phyloP scores from a whole-genome alignment of 2,113 vertebrate species.

The Ahaetulla prasina region DNA sequence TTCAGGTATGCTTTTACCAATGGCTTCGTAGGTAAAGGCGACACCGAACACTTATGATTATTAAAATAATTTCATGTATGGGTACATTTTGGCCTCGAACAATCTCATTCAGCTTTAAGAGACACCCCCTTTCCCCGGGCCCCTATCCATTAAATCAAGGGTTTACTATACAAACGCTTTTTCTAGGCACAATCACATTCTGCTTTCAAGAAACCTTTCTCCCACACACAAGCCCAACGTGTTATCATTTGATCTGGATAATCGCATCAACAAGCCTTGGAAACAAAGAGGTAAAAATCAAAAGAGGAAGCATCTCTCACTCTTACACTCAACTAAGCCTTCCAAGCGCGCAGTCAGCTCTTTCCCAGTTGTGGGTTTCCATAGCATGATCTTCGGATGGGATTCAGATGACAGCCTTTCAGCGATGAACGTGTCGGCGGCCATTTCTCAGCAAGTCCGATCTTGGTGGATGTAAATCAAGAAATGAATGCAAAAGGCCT shows the following conservation, averaged over 20 bases:
- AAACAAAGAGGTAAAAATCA: background rate
- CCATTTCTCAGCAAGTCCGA: background rate
- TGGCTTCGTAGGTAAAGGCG: background rate
- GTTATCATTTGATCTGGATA: background rate
- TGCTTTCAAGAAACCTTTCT: background rate
- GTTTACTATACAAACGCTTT: background rate
- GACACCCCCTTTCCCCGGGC: background rate
- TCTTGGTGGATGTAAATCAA: background rate
- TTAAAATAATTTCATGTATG: background rate
- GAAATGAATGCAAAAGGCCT: background rate
- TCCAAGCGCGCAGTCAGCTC: background rate
- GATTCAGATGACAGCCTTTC: rapidly evolving
- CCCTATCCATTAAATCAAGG: background rate
- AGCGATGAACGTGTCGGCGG: background rate
- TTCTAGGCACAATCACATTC: background rate
- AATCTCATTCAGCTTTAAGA: background rate
- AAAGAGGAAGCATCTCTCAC: background rate
- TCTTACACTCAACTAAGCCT: background rate
- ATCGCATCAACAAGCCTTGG: background rate
- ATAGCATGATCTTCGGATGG: background rate
- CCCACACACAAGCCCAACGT: background rate
- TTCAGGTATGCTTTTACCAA: background rate
- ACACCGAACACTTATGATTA: background rate
- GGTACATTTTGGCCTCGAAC: background rate
- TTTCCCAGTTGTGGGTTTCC: background rate